These are phyloP conservation scores for Paracyclopina nana DNA, from an alignment of 1,140 invertebrate genomes.

Conservation along the genomic window DNA sequence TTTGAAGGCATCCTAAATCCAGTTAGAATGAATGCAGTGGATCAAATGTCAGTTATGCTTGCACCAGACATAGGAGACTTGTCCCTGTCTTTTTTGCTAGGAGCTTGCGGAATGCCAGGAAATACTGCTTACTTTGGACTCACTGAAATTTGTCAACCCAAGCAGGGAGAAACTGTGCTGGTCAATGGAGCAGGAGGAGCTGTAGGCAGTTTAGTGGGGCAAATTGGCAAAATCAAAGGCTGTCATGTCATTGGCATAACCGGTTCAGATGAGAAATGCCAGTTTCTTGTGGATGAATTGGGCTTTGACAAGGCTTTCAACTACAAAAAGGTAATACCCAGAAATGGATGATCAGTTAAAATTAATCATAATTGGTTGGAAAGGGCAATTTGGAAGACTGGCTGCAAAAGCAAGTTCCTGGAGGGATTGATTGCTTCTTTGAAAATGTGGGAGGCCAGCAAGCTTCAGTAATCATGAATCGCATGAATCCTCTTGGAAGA, in stretches of 20 bases:
- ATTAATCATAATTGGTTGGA: neutral
- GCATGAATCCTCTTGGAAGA: conserved; percentile 17
- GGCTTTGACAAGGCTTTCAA: conserved; percentile 47
- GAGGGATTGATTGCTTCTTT: conserved; percentile 48
- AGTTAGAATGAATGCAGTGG: neutral
- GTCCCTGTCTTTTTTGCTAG: conserved; percentile 35
- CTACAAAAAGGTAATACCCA: conserved; percentile 38
- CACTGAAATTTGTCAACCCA: conserved; percentile 41
- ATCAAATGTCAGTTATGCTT: neutral
- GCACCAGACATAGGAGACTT: conserved; percentile 34
- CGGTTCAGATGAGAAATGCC: conserved; percentile 43
- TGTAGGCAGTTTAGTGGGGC: conserved; percentile 45
- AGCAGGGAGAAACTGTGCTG: conserved; percentile 42
- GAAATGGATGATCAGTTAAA: neutral
- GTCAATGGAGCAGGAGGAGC: conserved; percentile 36
- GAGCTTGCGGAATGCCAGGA: conserved; percentile 42
- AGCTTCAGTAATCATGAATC: conserved; percentile 9
- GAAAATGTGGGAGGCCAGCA: conserved; percentile 23
- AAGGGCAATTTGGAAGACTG: conserved; percentile 28
- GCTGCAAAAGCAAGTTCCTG: conserved; percentile 37
- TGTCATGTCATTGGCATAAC: conserved; percentile 47
- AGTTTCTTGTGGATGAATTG: conserved; percentile 40
- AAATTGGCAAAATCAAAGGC: conserved; percentile 46
- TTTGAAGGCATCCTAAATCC: neutral
- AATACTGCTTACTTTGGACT: conserved; percentile 44